phyloP scores from a whole-genome alignment of 2,113 vertebrate genomes.

The Aleadryas rufinucha region DNA sequence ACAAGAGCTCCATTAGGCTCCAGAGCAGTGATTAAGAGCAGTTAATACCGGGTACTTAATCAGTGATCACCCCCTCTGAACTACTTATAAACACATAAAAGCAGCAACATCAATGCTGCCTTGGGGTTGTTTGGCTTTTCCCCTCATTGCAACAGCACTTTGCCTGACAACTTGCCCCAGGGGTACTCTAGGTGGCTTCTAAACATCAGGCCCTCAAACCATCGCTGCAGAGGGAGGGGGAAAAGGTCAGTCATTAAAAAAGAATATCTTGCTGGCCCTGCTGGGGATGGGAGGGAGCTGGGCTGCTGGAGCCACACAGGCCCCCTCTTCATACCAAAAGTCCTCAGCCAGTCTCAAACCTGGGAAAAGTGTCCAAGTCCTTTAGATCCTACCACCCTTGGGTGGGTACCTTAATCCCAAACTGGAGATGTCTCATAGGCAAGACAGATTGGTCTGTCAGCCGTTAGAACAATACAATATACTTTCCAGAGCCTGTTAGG shows the following conservation, averaged over 20 bases:
- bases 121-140: not conserved
- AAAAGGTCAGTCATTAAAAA: not conserved
- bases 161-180: not conserved
- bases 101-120: not conserved
- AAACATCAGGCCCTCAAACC: not conserved
- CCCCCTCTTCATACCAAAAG: not conserved
- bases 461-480: not conserved
- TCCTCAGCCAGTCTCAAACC: not conserved
- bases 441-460: not conserved
- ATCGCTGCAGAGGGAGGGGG: rapidly evolving
- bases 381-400: not conserved
- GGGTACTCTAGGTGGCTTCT: not conserved
- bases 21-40: constrained; percentile 48
- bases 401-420: not conserved
- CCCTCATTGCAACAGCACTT: not conserved
- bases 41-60: constrained; percentile 44
- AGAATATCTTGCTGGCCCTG: not conserved
- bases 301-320: not conserved
- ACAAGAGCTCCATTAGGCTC: constrained; percentile 42
- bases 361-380: not conserved
- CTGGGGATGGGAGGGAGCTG: not conserved
- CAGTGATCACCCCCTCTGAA: not conserved
- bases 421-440: not conserved
- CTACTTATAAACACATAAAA: constrained; percentile 4
- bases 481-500: not conserved